A percentile compares a stretch with the other conserved stretches of the same genome.
Evolutionary conservation across 1,140 invertebrate species (phyloP).

Genomic region (Hirudo medicinalis): DNA sequence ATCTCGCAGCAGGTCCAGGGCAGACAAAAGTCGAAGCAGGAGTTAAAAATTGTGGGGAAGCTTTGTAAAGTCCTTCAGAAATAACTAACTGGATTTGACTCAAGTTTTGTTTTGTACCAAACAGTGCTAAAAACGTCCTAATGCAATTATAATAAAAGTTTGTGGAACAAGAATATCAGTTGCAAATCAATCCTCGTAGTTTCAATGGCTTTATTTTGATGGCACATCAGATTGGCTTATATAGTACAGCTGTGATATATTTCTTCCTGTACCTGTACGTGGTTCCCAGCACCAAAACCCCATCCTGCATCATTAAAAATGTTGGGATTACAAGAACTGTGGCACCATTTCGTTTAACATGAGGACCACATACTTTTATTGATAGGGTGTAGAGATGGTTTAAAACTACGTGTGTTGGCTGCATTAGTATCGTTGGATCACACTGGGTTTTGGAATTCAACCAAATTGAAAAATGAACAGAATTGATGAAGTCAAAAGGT

Average conservation of each 20-base stretch:
- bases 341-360: neutral
- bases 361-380: neutral
- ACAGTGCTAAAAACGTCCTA: too few species aligned
- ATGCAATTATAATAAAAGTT: too few species aligned
- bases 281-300: neutral
- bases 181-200: too few species aligned
- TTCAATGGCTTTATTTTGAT: too few species aligned
- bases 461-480: too few species aligned
- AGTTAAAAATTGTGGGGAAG: too few species aligned
- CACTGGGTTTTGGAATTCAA: conserved; percentile 4
- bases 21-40: too few species aligned
- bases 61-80: too few species aligned
- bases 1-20: too few species aligned
- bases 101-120: too few species aligned
- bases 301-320: neutral
- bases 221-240: neutral
- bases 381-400: conserved; percentile 15
- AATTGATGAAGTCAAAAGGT: neutral
- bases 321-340: neutral
- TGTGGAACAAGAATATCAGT: too few species aligned
- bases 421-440: conserved; percentile 5
- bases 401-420: conserved; percentile 14
- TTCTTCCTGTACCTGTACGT: conserved; percentile 8
- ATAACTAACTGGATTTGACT: too few species aligned
- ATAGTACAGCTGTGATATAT: conserved; percentile 10